Conservation (phyloP, 2,797 vertebrate genomes). For the Chloroceryle inda region DNA sequence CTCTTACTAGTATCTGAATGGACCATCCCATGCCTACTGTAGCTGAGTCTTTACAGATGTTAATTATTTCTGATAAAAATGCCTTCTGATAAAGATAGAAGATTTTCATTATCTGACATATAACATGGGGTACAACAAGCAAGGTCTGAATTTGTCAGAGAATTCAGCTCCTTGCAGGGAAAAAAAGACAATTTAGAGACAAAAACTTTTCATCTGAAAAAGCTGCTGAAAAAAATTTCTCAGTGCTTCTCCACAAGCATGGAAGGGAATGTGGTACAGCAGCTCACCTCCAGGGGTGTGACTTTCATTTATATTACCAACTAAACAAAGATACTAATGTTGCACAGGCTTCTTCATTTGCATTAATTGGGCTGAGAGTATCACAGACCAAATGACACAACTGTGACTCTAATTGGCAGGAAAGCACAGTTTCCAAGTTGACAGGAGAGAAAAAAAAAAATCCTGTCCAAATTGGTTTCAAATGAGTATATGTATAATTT, state of each 20-base stretch:
- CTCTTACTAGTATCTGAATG: background rate
- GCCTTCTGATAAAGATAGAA: background rate
- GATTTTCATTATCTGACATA: background rate
- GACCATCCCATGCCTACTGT: background rate
- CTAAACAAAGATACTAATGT: background rate
- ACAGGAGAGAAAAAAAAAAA: background rate
- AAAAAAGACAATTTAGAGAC: background rate
- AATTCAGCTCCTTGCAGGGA: background rate
- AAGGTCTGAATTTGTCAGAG: background rate
- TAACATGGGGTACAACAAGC: background rate
- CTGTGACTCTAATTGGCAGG: background rate
- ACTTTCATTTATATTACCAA: background rate
- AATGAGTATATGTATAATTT: background rate
- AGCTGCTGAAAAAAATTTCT: background rate
- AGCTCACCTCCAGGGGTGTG: background rate
- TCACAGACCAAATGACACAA: background rate
- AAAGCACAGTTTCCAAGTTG: background rate
- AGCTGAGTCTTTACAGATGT: background rate
- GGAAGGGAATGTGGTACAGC: background rate
- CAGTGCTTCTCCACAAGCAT: background rate
- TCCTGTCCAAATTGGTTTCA: slow-evolving; percentile 25
- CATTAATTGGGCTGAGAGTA: background rate
- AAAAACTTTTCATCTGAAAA: background rate
- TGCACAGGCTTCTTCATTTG: background rate
- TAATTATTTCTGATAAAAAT: background rate